phyloP scores from a whole-genome alignment of 2,797 vertebrate species.

The Paratrypauchen microcephalus region DNA sequence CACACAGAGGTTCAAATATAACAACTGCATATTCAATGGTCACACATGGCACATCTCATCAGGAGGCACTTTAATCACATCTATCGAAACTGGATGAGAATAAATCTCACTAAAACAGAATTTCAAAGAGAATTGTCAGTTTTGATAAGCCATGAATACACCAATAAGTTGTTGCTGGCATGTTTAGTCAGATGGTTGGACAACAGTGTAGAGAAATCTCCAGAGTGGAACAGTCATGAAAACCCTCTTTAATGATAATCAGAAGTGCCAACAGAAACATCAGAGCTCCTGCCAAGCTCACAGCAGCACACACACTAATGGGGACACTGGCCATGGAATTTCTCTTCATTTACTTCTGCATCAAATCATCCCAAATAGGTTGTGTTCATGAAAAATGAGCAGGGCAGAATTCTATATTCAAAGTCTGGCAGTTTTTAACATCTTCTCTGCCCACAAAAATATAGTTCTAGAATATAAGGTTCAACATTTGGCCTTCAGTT shows the following conservation, averaged over 20 bases:
- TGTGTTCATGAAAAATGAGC: background rate
- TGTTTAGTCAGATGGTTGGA: slow-evolving; percentile 15
- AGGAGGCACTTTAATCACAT: slow-evolving; percentile 1
- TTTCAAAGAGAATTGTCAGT: slow-evolving; percentile 6
- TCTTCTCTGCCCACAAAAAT: too few relatives aligned
- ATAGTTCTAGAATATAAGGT: too few relatives aligned
- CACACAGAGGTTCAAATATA: background rate
- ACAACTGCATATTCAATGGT: background rate
- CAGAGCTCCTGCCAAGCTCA: background rate
- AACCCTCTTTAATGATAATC: slow-evolving; percentile 21
- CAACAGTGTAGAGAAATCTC: slow-evolving; percentile 6
- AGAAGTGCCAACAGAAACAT: background rate
- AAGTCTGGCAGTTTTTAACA: too few relatives aligned
- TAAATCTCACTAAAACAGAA: background rate
- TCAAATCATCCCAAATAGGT: background rate
- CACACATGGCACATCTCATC: slow-evolving; percentile 6
- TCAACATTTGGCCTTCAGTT: too few relatives aligned
- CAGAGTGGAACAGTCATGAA: slow-evolving; percentile 7
- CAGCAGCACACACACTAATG: background rate
- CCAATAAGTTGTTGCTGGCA: slow-evolving; percentile 3
- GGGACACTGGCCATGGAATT: background rate
- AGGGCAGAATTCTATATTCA: too few relatives aligned
- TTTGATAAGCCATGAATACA: background rate
- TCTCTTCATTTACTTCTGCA: background rate
- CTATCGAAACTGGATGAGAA: background rate